Evolutionary conservation across 2,113 vertebrate species (phyloP).

Genomic region (Leptosomus discolor): DNA sequence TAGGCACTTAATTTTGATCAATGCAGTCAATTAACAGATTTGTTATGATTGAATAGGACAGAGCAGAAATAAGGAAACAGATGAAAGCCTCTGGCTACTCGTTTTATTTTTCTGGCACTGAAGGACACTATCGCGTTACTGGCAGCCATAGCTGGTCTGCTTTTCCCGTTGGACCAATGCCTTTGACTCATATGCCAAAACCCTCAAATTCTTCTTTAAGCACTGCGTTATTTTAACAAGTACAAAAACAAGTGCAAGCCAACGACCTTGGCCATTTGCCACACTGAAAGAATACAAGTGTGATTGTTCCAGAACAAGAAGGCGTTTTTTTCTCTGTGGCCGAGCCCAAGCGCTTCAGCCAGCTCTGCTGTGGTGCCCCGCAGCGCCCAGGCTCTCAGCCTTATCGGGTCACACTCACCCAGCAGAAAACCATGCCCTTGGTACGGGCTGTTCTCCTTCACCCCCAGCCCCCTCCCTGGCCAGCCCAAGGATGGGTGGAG

Average conservation of each 20-base stretch:
- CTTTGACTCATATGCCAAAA: neutral
- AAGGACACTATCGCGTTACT: neutral
- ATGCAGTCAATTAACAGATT: neutral
- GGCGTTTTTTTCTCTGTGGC: neutral
- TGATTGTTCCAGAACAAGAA: neutral
- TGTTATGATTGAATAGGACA: neutral
- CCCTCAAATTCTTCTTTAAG: neutral
- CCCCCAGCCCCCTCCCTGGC: neutral
- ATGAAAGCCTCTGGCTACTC: neutral
- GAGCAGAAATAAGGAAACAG: neutral
- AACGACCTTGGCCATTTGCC: neutral
- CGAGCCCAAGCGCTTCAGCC: fast-evolving
- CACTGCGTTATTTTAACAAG: neutral
- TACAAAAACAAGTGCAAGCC: neutral
- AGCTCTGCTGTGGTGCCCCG: neutral
- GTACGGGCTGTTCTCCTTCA: neutral
- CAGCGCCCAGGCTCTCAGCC: fast-evolving
- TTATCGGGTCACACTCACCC: neutral
- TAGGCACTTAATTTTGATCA: neutral
- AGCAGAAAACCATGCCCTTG: neutral
- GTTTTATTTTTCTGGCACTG: neutral
- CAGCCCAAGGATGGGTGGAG: neutral
- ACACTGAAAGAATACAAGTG: neutral
- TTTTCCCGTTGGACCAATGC: neutral
- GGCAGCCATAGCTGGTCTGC: neutral